phyloP scores from a whole-genome alignment of 1,140 invertebrate species.

The Heliconius congener region DNA sequence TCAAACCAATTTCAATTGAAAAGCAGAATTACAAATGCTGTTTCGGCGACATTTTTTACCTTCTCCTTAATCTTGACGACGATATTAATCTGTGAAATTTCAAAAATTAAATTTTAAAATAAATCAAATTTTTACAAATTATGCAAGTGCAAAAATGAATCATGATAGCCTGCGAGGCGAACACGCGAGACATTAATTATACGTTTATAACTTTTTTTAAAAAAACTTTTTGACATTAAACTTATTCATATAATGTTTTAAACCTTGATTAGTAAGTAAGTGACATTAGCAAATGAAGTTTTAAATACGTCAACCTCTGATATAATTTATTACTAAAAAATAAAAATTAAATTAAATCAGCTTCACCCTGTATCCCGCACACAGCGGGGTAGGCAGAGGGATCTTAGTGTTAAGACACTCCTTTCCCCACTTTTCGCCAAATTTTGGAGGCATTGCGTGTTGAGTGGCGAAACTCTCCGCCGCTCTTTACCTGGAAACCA shows the following conservation, averaged over 20 bases:
- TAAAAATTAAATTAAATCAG: no score
- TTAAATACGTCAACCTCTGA: neutral
- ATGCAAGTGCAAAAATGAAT: neutral
- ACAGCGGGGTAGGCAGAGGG: no score
- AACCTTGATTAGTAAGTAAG: neutral
- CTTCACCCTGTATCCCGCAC: no score
- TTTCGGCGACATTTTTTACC: neutral
- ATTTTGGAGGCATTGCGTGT: no score
- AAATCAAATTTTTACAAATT: neutral
- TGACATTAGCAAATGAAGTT: neutral
- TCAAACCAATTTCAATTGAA: no score
- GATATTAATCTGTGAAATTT: neutral
- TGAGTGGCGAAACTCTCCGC: no score
- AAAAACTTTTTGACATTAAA: neutral
- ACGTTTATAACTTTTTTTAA: neutral
- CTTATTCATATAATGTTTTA: neutral
- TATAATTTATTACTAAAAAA: neutral
- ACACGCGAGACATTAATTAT: conserved; percentile 11
- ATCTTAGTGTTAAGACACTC: no score
- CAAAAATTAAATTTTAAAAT: neutral
- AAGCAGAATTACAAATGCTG: no score
- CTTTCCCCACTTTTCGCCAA: no score
- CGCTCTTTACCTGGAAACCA: no score
- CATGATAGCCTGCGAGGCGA: neutral
- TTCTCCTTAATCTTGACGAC: no score